These are phyloP conservation scores for Diaperis boleti DNA, from an alignment of 2,888 invertebrate genomes.

Conservation along the genomic window DNA sequence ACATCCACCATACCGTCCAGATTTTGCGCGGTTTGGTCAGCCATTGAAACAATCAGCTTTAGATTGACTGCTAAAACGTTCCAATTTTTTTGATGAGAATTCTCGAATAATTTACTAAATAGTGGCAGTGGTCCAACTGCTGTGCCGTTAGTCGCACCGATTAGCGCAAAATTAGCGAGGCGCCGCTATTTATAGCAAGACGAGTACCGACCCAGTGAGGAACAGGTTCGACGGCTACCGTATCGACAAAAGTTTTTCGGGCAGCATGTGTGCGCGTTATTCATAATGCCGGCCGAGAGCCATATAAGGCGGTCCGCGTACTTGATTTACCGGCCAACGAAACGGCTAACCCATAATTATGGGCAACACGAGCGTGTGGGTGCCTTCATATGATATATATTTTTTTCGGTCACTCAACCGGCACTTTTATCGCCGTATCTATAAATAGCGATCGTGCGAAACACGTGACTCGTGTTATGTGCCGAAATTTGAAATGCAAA, in stretches of 20 bases:
- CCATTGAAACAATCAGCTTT: too few relatives aligned
- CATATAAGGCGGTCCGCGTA: slow-evolving; percentile 28
- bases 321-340: slow-evolving; percentile 31
- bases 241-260: slow-evolving; percentile 34
- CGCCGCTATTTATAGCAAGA: slow-evolving; percentile 36
- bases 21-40: too few relatives aligned
- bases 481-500: slow-evolving; percentile 11
- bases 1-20: too few relatives aligned
- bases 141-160: too few relatives aligned
- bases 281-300: slow-evolving; percentile 27
- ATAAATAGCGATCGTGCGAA: slow-evolving; percentile 26
- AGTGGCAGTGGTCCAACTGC: too few relatives aligned
- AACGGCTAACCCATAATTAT: slow-evolving; percentile 34
- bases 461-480: slow-evolving; percentile 25
- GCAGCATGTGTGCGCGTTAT: slow-evolving; percentile 33
- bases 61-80: too few relatives aligned
- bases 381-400: slow-evolving; percentile 29
- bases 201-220: slow-evolving; percentile 33
- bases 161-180: slow-evolving; percentile 29
- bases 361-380: slow-evolving; percentile 31
- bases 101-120: too few relatives aligned
- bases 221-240: slow-evolving; percentile 39
- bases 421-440: slow-evolving; percentile 18
- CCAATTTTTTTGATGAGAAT: too few relatives aligned
- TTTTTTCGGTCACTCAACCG: slow-evolving; percentile 29